Conservation (phyloP, 2,113 vertebrate species). For the Acrocephalus kingi region DNA sequence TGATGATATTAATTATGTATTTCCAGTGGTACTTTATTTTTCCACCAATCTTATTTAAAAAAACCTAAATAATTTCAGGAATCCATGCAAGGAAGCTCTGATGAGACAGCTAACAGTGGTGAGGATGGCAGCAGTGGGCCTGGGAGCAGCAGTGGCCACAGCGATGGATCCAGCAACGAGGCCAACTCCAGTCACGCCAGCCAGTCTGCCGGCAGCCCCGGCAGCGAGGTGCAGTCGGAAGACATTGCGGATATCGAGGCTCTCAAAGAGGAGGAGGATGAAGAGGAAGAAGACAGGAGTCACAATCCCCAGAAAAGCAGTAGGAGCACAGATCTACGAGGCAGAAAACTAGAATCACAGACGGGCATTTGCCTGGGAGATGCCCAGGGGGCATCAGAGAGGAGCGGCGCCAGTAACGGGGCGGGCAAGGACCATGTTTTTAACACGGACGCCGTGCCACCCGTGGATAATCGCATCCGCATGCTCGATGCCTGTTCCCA, state of each 20-base stretch:
- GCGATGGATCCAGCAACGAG: slow-evolving; percentile 95
- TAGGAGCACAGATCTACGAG: slow-evolving; percentile 82
- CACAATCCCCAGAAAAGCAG: slow-evolving; percentile 80
- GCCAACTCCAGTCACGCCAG: slow-evolving; percentile 94
- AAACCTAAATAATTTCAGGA: slow-evolving; percentile 73
- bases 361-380: slow-evolving; percentile 84
- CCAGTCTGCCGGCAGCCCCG: slow-evolving; percentile 95
- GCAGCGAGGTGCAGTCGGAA: slow-evolving; percentile 94
- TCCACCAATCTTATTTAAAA: neutral
- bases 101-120: slow-evolving; percentile 98
- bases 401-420: slow-evolving; percentile 69
- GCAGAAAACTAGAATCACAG: slow-evolving; percentile 86
- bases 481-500: slow-evolving; percentile 87
- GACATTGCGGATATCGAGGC: slow-evolving; percentile 97
- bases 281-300: slow-evolving; percentile 84
- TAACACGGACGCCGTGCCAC: slow-evolving; percentile 78
- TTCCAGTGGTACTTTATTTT: neutral
- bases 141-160: slow-evolving; percentile 93
- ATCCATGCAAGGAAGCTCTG: slow-evolving; percentile 98
- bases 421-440: slow-evolving; percentile 85
- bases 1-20: neutral
- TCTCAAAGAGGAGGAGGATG: slow-evolving; percentile 93
- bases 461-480: slow-evolving; percentile 84
- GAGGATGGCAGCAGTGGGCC: slow-evolving; percentile 98
- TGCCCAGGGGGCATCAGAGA: slow-evolving; percentile 73